Conservation (phyloP, 1,140 invertebrate species). For the Pseudomyrmex gracilis region DNA sequence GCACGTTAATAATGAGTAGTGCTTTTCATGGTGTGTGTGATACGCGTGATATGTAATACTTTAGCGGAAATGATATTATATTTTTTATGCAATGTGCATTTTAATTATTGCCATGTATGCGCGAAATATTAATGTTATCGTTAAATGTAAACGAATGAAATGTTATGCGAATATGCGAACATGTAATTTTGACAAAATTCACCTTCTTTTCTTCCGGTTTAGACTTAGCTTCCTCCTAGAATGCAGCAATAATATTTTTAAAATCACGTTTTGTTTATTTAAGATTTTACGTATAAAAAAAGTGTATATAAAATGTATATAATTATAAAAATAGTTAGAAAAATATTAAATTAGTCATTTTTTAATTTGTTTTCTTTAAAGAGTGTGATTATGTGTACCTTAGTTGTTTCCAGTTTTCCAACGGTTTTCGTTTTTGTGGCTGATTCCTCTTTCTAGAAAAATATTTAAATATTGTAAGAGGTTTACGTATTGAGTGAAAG, state of each 20-base stretch:
- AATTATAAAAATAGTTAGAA: background rate
- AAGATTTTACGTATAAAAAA: too few species aligned
- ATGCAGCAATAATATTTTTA: constrained; percentile 28
- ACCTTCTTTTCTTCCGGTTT: constrained; percentile 44
- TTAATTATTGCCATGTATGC: constrained; percentile 11
- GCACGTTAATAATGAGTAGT: constrained; percentile 14
- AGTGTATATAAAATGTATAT: background rate
- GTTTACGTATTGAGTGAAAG: background rate
- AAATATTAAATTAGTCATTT: constrained; percentile 13
- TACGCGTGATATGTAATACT: background rate
- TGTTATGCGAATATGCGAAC: constrained; percentile 21
- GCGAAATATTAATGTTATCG: background rate
- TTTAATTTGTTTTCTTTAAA: background rate
- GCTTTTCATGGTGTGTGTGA: background rate
- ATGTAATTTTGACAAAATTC: constrained; percentile 20
- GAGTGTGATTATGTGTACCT: constrained; percentile 59
- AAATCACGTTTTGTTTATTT: constrained; percentile 5
- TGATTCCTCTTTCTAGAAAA: constrained; percentile 68
- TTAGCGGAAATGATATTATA: constrained; percentile 20
- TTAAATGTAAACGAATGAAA: constrained; percentile 11
- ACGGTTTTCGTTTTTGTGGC: constrained; percentile 68
- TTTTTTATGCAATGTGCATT: constrained; percentile 10
- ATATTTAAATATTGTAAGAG: constrained; percentile 43
- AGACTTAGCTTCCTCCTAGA: constrained; percentile 49
- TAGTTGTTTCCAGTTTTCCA: constrained; percentile 69